These are phyloP conservation scores for Anthonomus grandis DNA, from an alignment of 1,140 invertebrate species.

Conservation along the genomic window DNA sequence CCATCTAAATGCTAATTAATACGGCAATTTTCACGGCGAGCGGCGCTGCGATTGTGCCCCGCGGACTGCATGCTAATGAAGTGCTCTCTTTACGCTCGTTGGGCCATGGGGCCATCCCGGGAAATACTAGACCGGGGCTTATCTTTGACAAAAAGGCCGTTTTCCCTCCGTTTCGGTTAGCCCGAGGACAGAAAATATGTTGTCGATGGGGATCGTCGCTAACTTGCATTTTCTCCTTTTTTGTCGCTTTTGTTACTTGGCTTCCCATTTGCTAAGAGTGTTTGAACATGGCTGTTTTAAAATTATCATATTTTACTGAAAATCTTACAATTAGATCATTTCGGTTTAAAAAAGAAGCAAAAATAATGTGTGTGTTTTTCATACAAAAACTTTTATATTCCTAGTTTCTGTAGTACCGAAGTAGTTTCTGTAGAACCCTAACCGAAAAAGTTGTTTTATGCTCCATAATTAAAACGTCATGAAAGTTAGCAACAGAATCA, in stretches of 20 bases:
- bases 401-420: too few relatives aligned
- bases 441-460: too few relatives aligned
- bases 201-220: constrained; percentile 14
- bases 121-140: constrained; percentile 13
- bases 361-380: too few relatives aligned
- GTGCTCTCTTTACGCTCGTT: constrained; percentile 33
- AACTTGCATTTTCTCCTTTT: background rate
- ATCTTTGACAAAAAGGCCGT: constrained; percentile 17
- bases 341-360: too few relatives aligned
- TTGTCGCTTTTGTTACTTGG: background rate
- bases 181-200: constrained; percentile 24
- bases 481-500: too few relatives aligned
- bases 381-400: too few relatives aligned
- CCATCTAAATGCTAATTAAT: constrained; percentile 58
- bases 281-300: too few relatives aligned
- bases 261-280: too few relatives aligned
- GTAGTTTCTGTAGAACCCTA: too few relatives aligned
- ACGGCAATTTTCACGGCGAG: constrained; percentile 52
- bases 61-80: constrained; percentile 49
- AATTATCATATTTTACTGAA: too few relatives aligned
- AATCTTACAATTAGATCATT: too few relatives aligned
- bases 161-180: constrained; percentile 22
- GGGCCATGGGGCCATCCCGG: constrained; percentile 10
- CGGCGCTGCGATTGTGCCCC: constrained; percentile 43
- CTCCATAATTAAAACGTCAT: too few relatives aligned